Base-by-base conservation (phyloP, 2,113 vertebrate species). In the Larimichthys crocea region DNA sequence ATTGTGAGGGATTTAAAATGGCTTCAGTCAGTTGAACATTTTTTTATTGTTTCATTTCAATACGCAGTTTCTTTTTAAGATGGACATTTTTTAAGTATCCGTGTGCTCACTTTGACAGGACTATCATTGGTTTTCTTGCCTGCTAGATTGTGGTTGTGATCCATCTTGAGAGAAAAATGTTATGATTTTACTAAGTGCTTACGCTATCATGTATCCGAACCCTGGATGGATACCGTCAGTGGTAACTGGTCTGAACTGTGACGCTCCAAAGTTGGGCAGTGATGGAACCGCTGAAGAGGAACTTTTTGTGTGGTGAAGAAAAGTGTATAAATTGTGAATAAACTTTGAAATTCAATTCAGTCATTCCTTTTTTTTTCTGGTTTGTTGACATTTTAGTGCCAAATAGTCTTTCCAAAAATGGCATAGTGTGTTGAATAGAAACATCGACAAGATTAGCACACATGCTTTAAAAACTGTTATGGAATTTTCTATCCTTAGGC, bases 271-370 rank as follows among this genome's bases (percentile, higher is more conserved):
- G 57, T 31, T 71, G 74, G 74, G 35, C 59, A 62, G n/a, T 26
- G 83, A 80, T n/a, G 71, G 79, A 76, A 68, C 79, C 67, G 22
- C 49, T 42, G 31, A 76, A 48, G 60, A 82, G 40, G n/a, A 78
- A 12, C 40, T 29, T 80, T 72, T 64, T 72, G 68, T 82, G 83
- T 86, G 84, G 81, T 70, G 74, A 63, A 71, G 76, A 83, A 40
- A 29, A 80, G 79, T 94, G 91, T 94, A 92, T 60, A 92, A 87
- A 91, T 84, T 93, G 91, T 93, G 89, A 94, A 94, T 93, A 93
- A 94, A 94, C 73, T 83, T 74, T 88, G 49, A 84, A 91, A 79
- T 82, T 84, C 69, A 88, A 52, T 62, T 71, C 17, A 62, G 16
- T 64, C 14, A 20, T 56, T 62, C 60, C 8, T 61, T 46, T 14